Percentiles rank a stretch among this genome's conserved stretches.
Conservation (phyloP, 2,797 vertebrate species). For the Sebastes kiyomatsui region DNA sequence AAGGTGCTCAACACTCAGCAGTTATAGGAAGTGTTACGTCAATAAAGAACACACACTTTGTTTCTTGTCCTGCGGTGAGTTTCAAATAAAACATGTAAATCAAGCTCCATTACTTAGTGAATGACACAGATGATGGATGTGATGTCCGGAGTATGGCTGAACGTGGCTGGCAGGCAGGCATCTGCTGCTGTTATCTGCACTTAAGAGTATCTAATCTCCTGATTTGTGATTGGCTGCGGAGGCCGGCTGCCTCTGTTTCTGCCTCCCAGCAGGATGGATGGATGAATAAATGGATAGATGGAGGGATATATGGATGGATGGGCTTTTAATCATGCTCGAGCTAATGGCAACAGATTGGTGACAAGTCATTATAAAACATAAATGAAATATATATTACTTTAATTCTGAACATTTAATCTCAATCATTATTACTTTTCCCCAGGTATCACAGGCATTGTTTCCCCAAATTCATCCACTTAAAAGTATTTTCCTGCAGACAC, state of each 20-base stretch:
- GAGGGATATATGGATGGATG: background rate
- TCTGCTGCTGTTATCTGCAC: conserved; percentile 14
- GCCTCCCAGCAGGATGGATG: conserved; percentile 11
- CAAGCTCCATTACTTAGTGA: background rate
- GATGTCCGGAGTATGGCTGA: background rate
- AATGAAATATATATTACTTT: background rate
- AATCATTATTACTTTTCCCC: background rate
- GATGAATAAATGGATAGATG: background rate
- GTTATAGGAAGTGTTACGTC: conserved; percentile 15
- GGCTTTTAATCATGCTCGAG: background rate
- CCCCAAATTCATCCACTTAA: background rate
- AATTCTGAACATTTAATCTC: background rate
- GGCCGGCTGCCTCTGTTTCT: background rate
- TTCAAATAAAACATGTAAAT: background rate
- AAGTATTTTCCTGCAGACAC: background rate
- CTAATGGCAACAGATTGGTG: background rate
- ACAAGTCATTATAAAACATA: background rate
- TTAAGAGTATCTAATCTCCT: conserved; percentile 9
- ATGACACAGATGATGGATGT: background rate
- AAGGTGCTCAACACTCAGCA: conserved; percentile 9
- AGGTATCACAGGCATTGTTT: background rate
- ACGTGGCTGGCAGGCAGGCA: background rate
- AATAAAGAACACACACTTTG: background rate
- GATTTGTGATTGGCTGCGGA: conserved; percentile 24
- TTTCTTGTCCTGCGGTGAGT: background rate